Conservation (phyloP, 2,888 invertebrate genomes). For the Rhamphomyia laevipes region DNA sequence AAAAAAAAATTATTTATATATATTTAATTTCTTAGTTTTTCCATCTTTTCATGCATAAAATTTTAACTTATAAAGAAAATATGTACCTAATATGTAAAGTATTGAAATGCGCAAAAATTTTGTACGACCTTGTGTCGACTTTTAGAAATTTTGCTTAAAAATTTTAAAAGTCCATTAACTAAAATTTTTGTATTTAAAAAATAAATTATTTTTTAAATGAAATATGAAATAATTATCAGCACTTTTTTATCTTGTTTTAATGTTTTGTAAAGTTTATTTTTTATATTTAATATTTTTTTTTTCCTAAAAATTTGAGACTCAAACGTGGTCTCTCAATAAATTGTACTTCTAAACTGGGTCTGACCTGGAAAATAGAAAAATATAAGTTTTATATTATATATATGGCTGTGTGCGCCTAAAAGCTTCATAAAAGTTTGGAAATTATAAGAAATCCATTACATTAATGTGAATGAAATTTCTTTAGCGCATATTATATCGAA, state of each 20-base stretch:
- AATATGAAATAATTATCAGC: too few relatives aligned
- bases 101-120: background rate
- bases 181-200: background rate
- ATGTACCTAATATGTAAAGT: background rate
- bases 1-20: background rate
- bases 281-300: constrained; percentile 1
- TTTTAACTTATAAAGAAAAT: background rate
- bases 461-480: too few relatives aligned
- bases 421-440: too few relatives aligned
- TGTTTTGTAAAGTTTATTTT: background rate
- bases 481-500: too few relatives aligned
- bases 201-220: background rate
- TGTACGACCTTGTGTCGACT: background rate
- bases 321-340: constrained; percentile 14
- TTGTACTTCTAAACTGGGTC: constrained; percentile 20
- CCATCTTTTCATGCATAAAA: background rate
- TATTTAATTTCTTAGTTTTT: background rate
- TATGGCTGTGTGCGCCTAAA: too few relatives aligned
- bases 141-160: background rate
- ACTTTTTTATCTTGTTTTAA: too few relatives aligned
- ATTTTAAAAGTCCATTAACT: constrained; percentile 6
- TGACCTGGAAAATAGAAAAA: constrained; percentile 17
- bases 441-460: too few relatives aligned
- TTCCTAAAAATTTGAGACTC: background rate
- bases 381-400: too few relatives aligned